Evolutionary conservation across 2,888 invertebrate species (phyloP).

Genomic region (Ochropleura leucogaster): DNA sequence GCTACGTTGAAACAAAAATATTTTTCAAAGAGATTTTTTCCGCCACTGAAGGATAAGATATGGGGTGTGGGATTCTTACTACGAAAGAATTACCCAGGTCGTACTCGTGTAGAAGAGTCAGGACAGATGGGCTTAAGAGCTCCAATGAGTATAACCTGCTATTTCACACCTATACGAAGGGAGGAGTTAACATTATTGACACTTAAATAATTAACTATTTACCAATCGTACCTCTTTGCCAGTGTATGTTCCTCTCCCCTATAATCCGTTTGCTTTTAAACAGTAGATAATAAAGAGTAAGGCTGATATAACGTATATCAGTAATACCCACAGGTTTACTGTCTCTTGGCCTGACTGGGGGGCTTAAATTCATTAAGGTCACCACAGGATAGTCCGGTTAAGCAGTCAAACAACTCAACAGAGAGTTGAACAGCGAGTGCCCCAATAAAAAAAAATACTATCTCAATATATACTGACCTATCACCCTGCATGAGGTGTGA

Average conservation of each 20-base stretch:
- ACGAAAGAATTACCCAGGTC: not conserved
- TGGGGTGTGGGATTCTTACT: not conserved
- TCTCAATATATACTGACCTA: slow-evolving; percentile 89
- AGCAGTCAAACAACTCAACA: no score
- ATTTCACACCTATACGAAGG: not conserved
- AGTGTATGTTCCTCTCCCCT: not conserved
- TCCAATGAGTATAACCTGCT: not conserved
- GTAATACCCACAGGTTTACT: not conserved
- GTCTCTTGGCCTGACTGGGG: no score
- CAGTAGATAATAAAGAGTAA: not conserved
- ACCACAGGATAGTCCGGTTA: no score
- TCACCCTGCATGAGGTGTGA: slow-evolving; percentile 97
- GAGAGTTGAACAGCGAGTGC: no score
- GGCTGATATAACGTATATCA: no score
- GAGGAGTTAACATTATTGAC: not conserved
- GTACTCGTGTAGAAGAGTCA: not conserved
- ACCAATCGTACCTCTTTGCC: not conserved
- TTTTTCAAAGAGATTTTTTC: not conserved
- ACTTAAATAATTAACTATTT: not conserved
- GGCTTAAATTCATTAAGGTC: no score
- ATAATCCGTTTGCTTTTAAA: not conserved
- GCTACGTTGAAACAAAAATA: not conserved
- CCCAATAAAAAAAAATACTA: no score
- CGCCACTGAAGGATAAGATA: not conserved
- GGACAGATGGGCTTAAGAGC: not conserved